Conservation (phyloP, 2,113 vertebrate species). For the Neolamprologus variostigma region DNA sequence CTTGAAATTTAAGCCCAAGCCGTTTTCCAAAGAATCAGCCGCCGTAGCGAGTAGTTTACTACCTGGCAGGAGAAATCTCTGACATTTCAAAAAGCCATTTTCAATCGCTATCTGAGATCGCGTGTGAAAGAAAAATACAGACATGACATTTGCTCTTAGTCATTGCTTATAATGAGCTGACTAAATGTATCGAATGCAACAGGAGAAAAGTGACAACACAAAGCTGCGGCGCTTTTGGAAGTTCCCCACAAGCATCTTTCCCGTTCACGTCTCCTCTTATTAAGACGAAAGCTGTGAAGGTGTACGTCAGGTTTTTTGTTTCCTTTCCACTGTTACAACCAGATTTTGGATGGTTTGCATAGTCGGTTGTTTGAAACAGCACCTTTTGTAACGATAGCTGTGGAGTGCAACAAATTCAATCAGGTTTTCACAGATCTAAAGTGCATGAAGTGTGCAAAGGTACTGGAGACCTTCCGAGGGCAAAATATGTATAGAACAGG, state of each 20-base stretch:
- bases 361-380: not conserved
- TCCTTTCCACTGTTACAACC: not conserved
- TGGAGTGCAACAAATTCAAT: not conserved
- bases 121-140: not conserved
- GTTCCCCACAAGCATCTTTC: not conserved
- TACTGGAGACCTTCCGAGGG: not conserved
- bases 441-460: not conserved
- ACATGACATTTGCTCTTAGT: not conserved
- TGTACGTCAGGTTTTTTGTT: not conserved
- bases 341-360: not conserved
- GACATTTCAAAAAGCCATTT: not conserved
- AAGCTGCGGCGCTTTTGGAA: not conserved
- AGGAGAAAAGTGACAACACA: not conserved
- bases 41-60: not conserved
- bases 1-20: not conserved
- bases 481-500: not conserved
- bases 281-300: not conserved
- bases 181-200: not conserved
- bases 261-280: not conserved
- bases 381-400: rapidly evolving
- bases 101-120: not conserved
- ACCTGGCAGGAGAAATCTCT: not conserved
- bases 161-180: not conserved
- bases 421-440: not conserved
- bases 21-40: not conserved